Evolutionary conservation across 2,888 invertebrate species (phyloP).

Genomic region (Exocentrus adspersus): DNA sequence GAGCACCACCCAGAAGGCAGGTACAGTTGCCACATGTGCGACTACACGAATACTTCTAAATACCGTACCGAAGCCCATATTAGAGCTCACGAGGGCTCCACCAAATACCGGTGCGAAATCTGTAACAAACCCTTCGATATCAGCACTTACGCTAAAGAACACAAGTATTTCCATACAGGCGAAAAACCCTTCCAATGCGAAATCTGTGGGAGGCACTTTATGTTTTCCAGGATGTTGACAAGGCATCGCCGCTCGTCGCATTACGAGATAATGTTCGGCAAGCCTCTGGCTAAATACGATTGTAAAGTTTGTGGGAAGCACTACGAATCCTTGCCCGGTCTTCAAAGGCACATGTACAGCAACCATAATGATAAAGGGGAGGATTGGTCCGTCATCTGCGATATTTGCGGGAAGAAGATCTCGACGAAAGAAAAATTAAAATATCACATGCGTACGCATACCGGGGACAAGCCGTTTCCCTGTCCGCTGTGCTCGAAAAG

Average conservation of each 20-base stretch:
- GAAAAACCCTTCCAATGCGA: slow-evolving; percentile 66
- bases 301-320: slow-evolving; percentile 65
- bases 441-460: slow-evolving; percentile 66
- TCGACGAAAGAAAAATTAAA: slow-evolving; percentile 57
- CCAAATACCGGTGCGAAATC: slow-evolving; percentile 57
- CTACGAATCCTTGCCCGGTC: slow-evolving; percentile 56
- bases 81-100: slow-evolving; percentile 61
- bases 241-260: slow-evolving; percentile 64
- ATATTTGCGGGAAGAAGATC: slow-evolving; percentile 50
- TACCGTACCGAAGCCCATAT: slow-evolving; percentile 59
- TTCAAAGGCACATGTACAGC: slow-evolving; percentile 59
- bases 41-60: slow-evolving; percentile 53
- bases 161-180: slow-evolving; percentile 53
- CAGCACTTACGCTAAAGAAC: slow-evolving; percentile 52
- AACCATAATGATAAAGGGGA: slow-evolving; percentile 38
- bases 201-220: slow-evolving; percentile 65
- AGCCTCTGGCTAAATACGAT: slow-evolving; percentile 55
- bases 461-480: slow-evolving; percentile 64
- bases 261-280: slow-evolving; percentile 58
- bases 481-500: slow-evolving; percentile 48
- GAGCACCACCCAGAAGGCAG: slow-evolving; percentile 45
- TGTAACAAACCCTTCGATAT: slow-evolving; percentile 53
- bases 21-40: slow-evolving; percentile 55
- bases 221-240: slow-evolving; percentile 63
- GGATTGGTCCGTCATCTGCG: slow-evolving; percentile 43